Conservation (phyloP, 2,113 vertebrate genomes). For the Dolichallabes microphthalmus region DNA sequence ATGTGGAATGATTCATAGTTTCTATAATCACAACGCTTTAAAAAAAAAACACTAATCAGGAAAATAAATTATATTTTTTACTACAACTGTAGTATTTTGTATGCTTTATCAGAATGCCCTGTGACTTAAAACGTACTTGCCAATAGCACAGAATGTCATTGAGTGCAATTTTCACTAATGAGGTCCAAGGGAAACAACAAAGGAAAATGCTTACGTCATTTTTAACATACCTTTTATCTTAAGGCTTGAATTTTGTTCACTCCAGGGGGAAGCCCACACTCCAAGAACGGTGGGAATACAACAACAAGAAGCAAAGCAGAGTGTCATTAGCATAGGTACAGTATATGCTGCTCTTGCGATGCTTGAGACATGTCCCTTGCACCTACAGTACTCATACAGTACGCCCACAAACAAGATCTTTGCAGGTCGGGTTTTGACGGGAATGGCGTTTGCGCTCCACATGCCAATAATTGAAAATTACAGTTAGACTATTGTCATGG, state of each 20-base stretch:
- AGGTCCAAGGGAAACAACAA: not conserved
- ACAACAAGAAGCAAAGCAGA: not conserved
- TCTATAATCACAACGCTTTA: not conserved
- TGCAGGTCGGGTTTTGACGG: not conserved
- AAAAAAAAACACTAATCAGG: constrained; percentile 27
- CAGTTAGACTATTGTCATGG: not conserved
- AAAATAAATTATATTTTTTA: not conserved
- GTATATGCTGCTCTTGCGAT: not conserved
- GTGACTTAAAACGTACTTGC: not conserved
- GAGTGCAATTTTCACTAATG: not conserved
- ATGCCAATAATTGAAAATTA: not conserved
- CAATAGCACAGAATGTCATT: constrained; percentile 4
- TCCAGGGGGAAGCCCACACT: not conserved
- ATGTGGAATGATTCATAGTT: constrained; percentile 4
- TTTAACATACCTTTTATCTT: not conserved
- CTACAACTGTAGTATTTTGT: not conserved
- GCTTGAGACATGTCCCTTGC: not conserved
- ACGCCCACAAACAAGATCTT: not conserved
- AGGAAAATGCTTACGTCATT: not conserved
- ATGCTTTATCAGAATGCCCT: not conserved
- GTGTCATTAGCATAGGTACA: not conserved
- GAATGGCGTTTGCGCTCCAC: not conserved
- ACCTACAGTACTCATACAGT: too few relatives aligned
- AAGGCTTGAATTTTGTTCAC: not conserved
- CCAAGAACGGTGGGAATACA: not conserved